Percentiles rank a stretch among this genome's conserved stretches.
Evolutionary conservation across 2,797 vertebrate genomes (phyloP).

Genomic region (Alectoris magna): DNA sequence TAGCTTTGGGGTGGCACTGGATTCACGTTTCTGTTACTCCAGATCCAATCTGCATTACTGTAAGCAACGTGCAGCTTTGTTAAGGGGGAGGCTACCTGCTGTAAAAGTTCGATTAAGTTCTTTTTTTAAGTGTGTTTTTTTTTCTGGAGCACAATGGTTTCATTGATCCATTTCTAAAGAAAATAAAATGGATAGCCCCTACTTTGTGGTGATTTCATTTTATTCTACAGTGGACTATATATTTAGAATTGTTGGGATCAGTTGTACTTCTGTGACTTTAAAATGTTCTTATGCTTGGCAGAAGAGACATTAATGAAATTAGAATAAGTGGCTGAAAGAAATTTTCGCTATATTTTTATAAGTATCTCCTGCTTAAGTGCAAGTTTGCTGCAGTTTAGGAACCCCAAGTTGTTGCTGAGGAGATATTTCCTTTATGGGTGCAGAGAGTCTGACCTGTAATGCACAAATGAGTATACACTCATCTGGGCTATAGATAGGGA

Average conservation of each 20-base stretch:
- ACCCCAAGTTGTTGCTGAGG: not conserved
- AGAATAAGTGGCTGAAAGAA: slow-evolving; percentile 7
- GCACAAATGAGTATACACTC: not conserved
- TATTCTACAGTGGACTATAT: not conserved
- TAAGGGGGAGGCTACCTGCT: not conserved
- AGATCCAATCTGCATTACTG: not conserved
- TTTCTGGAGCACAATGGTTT: slow-evolving; percentile 39
- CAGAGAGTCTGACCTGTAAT: not conserved
- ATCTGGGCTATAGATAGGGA: not conserved
- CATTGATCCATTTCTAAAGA: slow-evolving; percentile 54
- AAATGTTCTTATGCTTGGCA: not conserved
- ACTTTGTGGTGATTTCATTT: not conserved
- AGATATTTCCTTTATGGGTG: not conserved
- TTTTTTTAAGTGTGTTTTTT: not conserved
- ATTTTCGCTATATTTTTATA: not conserved
- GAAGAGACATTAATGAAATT: not conserved
- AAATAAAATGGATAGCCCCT: slow-evolving; percentile 58
- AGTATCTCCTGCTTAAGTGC: not conserved
- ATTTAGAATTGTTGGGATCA: not conserved
- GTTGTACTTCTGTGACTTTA: not conserved
- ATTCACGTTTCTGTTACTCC: not conserved
- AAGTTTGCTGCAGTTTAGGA: not conserved
- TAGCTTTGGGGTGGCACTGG: slow-evolving; percentile 16
- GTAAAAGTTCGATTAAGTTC: not conserved
- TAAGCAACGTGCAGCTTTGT: slow-evolving; percentile 23